These are phyloP conservation scores for Habropoda laboriosa DNA, from an alignment of 1,140 invertebrate species.

Conservation along the genomic window DNA sequence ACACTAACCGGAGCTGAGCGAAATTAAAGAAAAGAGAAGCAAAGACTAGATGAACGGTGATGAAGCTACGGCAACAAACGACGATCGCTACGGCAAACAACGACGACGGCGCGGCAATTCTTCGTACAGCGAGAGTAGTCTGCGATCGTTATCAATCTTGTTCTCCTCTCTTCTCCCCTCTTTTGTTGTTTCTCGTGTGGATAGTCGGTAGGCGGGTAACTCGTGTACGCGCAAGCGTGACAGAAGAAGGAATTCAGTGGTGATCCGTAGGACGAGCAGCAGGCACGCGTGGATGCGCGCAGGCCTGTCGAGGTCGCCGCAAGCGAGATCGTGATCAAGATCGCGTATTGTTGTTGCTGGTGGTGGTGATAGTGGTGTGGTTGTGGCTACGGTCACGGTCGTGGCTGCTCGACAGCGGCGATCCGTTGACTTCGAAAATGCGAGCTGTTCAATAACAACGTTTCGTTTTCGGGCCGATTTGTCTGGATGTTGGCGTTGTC, in stretches of 20 bases:
- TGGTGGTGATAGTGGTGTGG: background rate
- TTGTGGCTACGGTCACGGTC: background rate
- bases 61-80: constrained; percentile 46
- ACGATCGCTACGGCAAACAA: constrained; percentile 45
- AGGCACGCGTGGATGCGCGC: constrained; percentile 25
- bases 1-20: constrained; percentile 15
- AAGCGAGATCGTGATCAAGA: background rate
- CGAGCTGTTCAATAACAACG: constrained; percentile 35
- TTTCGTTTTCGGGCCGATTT: constrained; percentile 67
- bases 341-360: background rate
- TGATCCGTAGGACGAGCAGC: constrained; percentile 39
- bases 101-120: constrained; percentile 37
- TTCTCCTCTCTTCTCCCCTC: background rate
- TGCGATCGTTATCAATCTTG: too few relatives aligned
- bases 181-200: background rate
- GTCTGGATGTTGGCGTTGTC: constrained; percentile 65
- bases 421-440: constrained; percentile 52
- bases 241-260: constrained; percentile 33
- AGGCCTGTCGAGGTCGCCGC: constrained; percentile 11
- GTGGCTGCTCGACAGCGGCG: constrained; percentile 38
- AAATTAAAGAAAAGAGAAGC: constrained; percentile 4
- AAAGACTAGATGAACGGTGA: background rate
- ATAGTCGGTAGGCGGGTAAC: background rate
- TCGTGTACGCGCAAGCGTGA: constrained; percentile 13
- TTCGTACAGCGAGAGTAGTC: too few relatives aligned